Percentiles rank a stretch among this genome's conserved stretches.
Evolutionary conservation across 2,113 vertebrate genomes (phyloP).

Genomic region (Columba livia): DNA sequence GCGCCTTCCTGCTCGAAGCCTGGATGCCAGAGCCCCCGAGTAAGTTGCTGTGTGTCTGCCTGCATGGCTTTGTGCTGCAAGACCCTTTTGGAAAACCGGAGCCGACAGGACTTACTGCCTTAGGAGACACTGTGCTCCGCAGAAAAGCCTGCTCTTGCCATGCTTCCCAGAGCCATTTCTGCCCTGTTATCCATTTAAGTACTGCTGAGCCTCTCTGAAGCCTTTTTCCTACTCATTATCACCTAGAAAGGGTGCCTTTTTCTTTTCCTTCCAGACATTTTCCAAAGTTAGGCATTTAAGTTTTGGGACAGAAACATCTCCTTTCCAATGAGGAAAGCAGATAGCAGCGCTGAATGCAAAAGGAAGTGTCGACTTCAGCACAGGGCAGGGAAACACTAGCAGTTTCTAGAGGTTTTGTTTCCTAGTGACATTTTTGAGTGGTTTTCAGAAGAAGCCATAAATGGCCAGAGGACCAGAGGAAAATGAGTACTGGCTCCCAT

Average conservation of each 20-base stretch:
- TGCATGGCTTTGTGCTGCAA: not conserved
- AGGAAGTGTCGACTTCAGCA: not conserved
- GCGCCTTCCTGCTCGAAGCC: conserved; percentile 20
- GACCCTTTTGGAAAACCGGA: not conserved
- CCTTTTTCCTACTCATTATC: not conserved
- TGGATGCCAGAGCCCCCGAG: not conserved
- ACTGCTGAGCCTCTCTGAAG: not conserved
- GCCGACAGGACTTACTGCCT: rapidly evolving
- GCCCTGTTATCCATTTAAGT: not conserved
- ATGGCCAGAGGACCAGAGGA: no score
- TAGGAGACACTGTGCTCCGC: not conserved
- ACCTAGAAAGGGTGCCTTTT: not conserved
- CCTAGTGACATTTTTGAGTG: not conserved
- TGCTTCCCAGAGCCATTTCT: not conserved
- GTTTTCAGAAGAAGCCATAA: not conserved
- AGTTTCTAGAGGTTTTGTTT: not conserved
- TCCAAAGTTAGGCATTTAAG: not conserved
- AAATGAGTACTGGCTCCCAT: not conserved
- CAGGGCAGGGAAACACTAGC: not conserved
- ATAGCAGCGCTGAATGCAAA: not conserved
- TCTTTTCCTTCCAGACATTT: not conserved
- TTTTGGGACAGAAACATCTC: not conserved
- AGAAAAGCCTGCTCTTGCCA: not conserved
- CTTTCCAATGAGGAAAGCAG: not conserved
- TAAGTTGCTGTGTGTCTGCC: not conserved